Percentiles rank a stretch among this genome's conserved stretches.
Conservation (phyloP, 1,140 invertebrate genomes). For the Conus ventricosus region DNA sequence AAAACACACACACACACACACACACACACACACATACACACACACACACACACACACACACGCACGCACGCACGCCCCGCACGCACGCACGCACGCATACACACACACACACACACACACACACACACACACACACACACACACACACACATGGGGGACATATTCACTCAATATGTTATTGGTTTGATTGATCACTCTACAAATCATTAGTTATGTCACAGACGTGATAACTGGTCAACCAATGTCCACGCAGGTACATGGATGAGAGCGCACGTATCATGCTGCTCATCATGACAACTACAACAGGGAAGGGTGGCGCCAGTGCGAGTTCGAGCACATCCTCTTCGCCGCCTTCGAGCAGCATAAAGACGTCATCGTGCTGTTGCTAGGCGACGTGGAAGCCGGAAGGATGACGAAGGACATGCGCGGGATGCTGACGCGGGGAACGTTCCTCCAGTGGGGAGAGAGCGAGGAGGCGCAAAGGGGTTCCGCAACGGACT, state of each 20-base stretch:
- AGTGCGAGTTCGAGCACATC: constrained; percentile 31
- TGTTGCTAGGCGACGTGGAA: constrained; percentile 32
- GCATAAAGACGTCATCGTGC: constrained; percentile 25
- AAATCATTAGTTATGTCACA: too few relatives aligned
- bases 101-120: too few relatives aligned
- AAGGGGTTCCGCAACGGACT: neutral
- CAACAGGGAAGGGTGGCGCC: constrained; percentile 20
- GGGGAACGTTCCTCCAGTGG: constrained; percentile 32
- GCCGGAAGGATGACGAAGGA: constrained; percentile 30
- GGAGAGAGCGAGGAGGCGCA: constrained; percentile 1
- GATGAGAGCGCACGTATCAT: constrained; percentile 22
- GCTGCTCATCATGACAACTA: constrained; percentile 24
- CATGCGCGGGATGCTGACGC: constrained; percentile 32
- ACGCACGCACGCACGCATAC: too few relatives aligned
- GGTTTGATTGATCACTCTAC: too few relatives aligned
- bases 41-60: too few relatives aligned
- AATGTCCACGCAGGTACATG: constrained; percentile 18
- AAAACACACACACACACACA: too few relatives aligned
- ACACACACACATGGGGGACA: neutral
- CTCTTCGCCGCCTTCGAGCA: constrained; percentile 28
- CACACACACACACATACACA: too few relatives aligned
- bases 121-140: too few relatives aligned
- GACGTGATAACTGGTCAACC: too few relatives aligned
- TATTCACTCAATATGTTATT: too few relatives aligned
- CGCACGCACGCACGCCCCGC: too few relatives aligned